Evolutionary conservation across 2,113 vertebrate species (phyloP), one percentile per base, ranked within the genome.

Genomic region (Channa argus): DNA sequence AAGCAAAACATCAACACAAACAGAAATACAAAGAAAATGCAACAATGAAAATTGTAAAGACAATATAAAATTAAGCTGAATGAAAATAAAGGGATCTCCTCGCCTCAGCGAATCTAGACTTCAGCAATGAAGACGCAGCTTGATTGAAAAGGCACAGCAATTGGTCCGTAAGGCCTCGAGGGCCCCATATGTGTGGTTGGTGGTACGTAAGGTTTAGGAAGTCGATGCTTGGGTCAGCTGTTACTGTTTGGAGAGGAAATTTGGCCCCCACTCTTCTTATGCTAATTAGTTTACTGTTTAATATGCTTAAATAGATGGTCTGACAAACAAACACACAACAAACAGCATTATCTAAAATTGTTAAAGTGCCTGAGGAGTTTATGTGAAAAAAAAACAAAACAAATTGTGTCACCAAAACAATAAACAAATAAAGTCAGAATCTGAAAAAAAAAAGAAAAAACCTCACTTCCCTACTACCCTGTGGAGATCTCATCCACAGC

Each of bases 21-120:
- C 33, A 61, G 9, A 44, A 63, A 75, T 2, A 65, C 51, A 70
- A 37, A 41, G 8, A 51, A 56, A 82, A 86, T 4, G n/a, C 3
- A 68, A 54, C 7, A 52, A 50, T 50, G 2, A 58, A 60, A 70
- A 49, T 3, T 33, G 14, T 55, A 24, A 53, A 7, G 2, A 71
- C 41, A 54, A 9, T 79, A 88, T 82, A 55, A 56, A 86, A 83
- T 72, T 78, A 77, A 88, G 76, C 24, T 11, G 2, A 92, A 92
- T 74, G 85, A 88, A 93, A 60, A 63, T 47, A 58, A 77, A 86
- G 0, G 0, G 33, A 82, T 79, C 85, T 49, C 95, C 95, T 98
- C 97, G 95, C 96, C 74, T 91, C 94, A 98, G 97, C 91, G 95
- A 96, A 98, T 99, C 97, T 99, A 98, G 97, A 95, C 95, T 95